Conservation (phyloP, 1,140 invertebrate species). For the Holcopasites calliopsidis region DNA sequence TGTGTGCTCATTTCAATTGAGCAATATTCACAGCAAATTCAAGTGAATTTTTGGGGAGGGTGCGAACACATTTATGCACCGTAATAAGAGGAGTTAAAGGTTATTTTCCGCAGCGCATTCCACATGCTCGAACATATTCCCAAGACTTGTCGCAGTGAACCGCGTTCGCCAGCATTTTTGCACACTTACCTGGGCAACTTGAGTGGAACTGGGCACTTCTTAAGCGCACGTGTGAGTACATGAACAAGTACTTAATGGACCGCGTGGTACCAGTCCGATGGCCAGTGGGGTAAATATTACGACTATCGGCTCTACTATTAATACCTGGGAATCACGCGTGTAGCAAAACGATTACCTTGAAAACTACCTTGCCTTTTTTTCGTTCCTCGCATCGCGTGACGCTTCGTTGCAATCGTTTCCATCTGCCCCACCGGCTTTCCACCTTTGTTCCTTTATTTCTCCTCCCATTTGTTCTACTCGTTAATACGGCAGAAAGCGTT, state of each 20-base stretch:
- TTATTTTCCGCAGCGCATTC: too few relatives aligned
- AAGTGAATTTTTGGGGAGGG: too few relatives aligned
- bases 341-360: slow-evolving; percentile 9
- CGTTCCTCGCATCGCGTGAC: neutral
- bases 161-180: slow-evolving; percentile 2
- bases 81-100: too few relatives aligned
- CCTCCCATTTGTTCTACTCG: neutral
- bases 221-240: slow-evolving; percentile 7
- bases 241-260: slow-evolving; percentile 27
- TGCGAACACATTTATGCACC: too few relatives aligned
- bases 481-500: too few relatives aligned
- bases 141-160: too few relatives aligned
- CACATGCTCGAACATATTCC: too few relatives aligned
- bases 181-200: neutral
- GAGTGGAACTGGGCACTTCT: slow-evolving; percentile 6
- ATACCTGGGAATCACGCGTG: slow-evolving; percentile 22
- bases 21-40: too few relatives aligned
- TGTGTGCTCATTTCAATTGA: too few relatives aligned
- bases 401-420: neutral
- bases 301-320: slow-evolving; percentile 33
- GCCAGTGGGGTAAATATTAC: slow-evolving; percentile 4
- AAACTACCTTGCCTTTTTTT: neutral
- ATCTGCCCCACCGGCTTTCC: too few relatives aligned
- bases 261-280: slow-evolving; percentile 28
- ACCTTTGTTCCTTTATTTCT: neutral